Evolutionary conservation across 1,140 invertebrate species (phyloP), one percentile per base, ranked within the genome.

Genomic region (Ceratosolen solmsi): DNA sequence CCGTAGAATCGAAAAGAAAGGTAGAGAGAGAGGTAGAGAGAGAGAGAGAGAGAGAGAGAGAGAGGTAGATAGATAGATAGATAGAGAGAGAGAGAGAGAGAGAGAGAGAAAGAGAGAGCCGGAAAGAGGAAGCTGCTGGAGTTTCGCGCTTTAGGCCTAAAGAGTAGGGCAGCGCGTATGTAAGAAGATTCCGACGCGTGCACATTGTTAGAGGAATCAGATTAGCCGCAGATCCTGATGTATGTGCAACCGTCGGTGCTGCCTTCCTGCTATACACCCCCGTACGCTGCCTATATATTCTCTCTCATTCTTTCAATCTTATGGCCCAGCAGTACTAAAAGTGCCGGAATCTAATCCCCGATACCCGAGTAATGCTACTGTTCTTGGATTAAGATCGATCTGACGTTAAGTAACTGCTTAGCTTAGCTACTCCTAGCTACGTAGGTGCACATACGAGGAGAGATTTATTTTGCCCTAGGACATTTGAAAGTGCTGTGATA

Each of bases 131-230:
- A 20, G 7, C 77, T 20, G 51, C 56, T 58, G 54, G 30, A 70
- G 75, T 84, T 83, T 73, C 82, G 80, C 41, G 33, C 76, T 70
- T 85, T 83, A 83, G 82, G 81, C 81, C 82, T 38, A 75, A 49
- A 49, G 80, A 38, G 63, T 70, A 49, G 78, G 56, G 72, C 84
- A 82, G 79, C 74, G 85, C 72, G 78, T 79, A 87, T 87, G 87
- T 91, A 91, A 92, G 90, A 91, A 91, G 90, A 91, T 91, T 91
- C 90, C 90, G 87, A 89, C 90, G 90, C 91, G 90, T 92, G 91
- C 89, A 89, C 91, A 91, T 92, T 92, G 91, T 92, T 91, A 91
- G 88, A 89, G 89, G 89, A 90, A 90, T 91, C 88, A 91, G 91
- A 92, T 92, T 91, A 92, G 87, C 88, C 87, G 85, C 84, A 30